Evolutionary conservation across 2,113 vertebrate genomes (phyloP), one percentile per base, ranked within the genome.

Genomic region (Macquaria ambigua): DNA sequence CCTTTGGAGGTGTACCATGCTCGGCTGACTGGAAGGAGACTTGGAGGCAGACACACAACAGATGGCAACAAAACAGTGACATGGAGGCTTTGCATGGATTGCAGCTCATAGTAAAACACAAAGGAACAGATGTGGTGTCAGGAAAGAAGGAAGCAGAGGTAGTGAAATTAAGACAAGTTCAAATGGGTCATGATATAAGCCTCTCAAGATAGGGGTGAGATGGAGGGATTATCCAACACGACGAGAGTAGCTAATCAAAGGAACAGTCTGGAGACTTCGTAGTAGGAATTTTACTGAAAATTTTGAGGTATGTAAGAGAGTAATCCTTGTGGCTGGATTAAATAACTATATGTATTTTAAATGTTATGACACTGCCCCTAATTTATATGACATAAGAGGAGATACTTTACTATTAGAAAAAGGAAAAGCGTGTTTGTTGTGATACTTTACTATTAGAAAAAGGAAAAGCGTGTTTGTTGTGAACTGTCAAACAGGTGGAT

Each of bases 171-270:
- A 90, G 75, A 84, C 71, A 70, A 83, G 67, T 79, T 86, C 86
- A 91, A 87, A 87, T 89, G 82, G 86, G 90, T 94, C 89, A 92
- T 75, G 77, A 81, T 89, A 79, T 93, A 94, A 92, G 80, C 86
- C 78, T 81, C 70, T 84, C 74, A 79, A 90, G 90, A 92, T 91
- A 67, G 80, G 84, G 12, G 48, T 66, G 74, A 93, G 88, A 87
- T 85, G 85, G 82, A 89, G 74, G 86, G 93, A 91, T 90, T 92
- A 91, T 71, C 85, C 78, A 63, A 83, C 78, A 84, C 31, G 80
- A 90, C 79, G 64, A 85, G 85, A 82, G 31, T 53, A 72, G 92
- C 85, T 91, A 87, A 92, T 92, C 86, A 90, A 78, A 92, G 59
- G 56, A 77, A 61, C 68, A 82, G 74, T 81, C 72, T 69, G 77